Percentiles rank a stretch among this genome's conserved stretches.
Conservation (phyloP, 2,113 vertebrate genomes). For the Gambusia affinis region DNA sequence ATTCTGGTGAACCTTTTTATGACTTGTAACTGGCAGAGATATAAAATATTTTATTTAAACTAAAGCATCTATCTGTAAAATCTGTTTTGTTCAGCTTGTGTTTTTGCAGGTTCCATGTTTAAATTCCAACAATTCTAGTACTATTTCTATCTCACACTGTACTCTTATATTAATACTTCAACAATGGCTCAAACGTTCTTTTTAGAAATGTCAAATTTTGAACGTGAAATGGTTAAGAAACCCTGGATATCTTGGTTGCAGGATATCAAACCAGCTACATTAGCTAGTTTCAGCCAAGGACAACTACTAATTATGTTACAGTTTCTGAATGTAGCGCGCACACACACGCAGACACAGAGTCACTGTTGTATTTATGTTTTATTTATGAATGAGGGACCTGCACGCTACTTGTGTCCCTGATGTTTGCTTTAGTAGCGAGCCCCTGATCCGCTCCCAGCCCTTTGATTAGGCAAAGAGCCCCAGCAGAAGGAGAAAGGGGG, state of each 20-base stretch:
- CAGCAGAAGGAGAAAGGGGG: slow-evolving; percentile 63
- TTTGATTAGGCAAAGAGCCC: slow-evolving; percentile 84
- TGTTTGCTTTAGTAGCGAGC: slow-evolving; percentile 76
- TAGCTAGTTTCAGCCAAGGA: slow-evolving; percentile 1
- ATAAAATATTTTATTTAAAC: too few species aligned
- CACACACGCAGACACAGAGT: slow-evolving; percentile 21
- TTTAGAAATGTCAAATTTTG: too few species aligned
- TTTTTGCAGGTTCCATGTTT: not conserved
- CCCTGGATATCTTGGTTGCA: too few species aligned
- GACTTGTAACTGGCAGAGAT: too few species aligned
- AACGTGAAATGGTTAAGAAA: too few species aligned
- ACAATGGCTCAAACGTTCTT: too few species aligned
- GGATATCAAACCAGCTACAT: too few species aligned
- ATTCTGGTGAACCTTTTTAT: too few species aligned
- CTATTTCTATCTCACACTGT: not conserved
- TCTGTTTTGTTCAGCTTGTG: not conserved
- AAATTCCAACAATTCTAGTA: too few species aligned
- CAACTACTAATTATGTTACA: slow-evolving; percentile 46
- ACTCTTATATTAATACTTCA: not conserved
- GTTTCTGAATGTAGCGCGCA: slow-evolving; percentile 42
- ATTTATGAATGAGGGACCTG: slow-evolving; percentile 80
- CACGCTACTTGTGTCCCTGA: slow-evolving; percentile 73
- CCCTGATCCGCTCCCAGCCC: slow-evolving; percentile 77
- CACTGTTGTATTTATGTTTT: slow-evolving; percentile 69
- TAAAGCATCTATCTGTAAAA: too few species aligned